phyloP scores from a whole-genome alignment of 2,888 invertebrate genomes.

The Leucophenga maculata region DNA sequence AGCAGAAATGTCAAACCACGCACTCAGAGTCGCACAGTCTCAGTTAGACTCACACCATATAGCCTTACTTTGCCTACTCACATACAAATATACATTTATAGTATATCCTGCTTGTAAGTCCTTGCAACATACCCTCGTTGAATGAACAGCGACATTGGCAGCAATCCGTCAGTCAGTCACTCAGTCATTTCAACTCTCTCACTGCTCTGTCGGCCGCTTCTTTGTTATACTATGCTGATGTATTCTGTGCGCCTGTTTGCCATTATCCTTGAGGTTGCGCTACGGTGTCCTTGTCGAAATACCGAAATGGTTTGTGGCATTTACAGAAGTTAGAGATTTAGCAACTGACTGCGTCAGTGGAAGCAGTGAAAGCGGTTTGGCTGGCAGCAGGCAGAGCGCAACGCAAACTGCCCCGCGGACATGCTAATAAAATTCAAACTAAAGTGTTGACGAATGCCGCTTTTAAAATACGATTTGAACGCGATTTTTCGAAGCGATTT shows the following conservation, averaged over 20 bases:
- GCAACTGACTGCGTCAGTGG: not conserved
- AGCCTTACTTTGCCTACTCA: not conserved
- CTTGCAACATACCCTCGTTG: slow-evolving; percentile 1
- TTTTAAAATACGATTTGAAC: slow-evolving; percentile 36
- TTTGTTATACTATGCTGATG: slow-evolving; percentile 47
- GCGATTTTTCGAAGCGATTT: slow-evolving; percentile 40
- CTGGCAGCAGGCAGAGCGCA: not conserved
- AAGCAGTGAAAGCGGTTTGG: not conserved
- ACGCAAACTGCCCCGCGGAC: slow-evolving; percentile 47
- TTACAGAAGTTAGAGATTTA: slow-evolving; percentile 2
- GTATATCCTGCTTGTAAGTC: not conserved
- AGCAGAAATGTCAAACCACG: slow-evolving; percentile 65
- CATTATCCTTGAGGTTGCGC: slow-evolving; percentile 52
- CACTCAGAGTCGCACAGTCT: not conserved
- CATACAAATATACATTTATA: not conserved
- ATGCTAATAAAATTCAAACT: slow-evolving; percentile 61
- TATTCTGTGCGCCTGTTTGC: slow-evolving; percentile 52
- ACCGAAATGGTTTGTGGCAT: not conserved
- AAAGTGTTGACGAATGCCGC: slow-evolving; percentile 56
- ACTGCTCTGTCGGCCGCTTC: too few relatives aligned
- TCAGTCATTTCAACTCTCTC: not conserved
- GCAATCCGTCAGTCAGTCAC: not conserved
- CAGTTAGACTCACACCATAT: not conserved
- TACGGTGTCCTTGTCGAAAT: slow-evolving; percentile 15
- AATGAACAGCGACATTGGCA: not conserved